Base-by-base conservation (phyloP, 23 tunicate species). In the Ascidia mentula region DNA sequence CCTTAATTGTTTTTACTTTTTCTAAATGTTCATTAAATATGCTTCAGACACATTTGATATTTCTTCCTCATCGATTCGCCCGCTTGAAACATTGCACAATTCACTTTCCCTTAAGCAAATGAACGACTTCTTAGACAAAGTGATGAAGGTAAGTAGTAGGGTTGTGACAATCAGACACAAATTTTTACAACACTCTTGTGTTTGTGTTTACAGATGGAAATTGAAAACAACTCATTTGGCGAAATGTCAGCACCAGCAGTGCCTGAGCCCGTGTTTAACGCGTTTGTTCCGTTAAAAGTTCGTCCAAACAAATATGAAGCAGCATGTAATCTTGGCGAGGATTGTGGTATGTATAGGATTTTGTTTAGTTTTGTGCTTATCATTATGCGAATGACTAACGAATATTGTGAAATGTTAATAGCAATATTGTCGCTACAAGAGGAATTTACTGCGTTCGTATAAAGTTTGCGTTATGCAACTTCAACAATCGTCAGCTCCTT, bases 21-120 rank as follows among this genome's bases (percentile, higher is more conserved):
- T n/a, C n/a, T n/a, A n/a, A n/a, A n/a, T n/a, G n/a, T n/a, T n/a
- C n/a, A n/a, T n/a, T n/a, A n/a, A n/a, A n/a, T n/a, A n/a, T n/a
- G n/a, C n/a, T n/a, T n/a, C 65, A 53, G 65, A 53, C 7, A 9
- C 65, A 53, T 20, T 20, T 9, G 65, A 53, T 20, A 28, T 28
- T 5, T 53, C 65, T 28, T 95, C 91, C 2, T 85, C 92, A 18
- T 82, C 95, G 9, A 86, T 95, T 38, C 90, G 98, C 32, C 95
- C 98, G 0, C 72, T 95, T 33, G 98, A 95, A 72, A 95, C 98
- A 34, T 73, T 95, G 36, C 98, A 95, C 81, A 95, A 95, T 72
- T 95, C 95, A 6, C 83, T 95, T 37, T 89, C 95, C 22, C 72
- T 95, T 78, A 89, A 89, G 72, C 95, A 89, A 76, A 88, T 93